These are phyloP conservation scores for Eupithecia inturbata DNA, from an alignment of 2,888 invertebrate genomes.

Conservation along the genomic window DNA sequence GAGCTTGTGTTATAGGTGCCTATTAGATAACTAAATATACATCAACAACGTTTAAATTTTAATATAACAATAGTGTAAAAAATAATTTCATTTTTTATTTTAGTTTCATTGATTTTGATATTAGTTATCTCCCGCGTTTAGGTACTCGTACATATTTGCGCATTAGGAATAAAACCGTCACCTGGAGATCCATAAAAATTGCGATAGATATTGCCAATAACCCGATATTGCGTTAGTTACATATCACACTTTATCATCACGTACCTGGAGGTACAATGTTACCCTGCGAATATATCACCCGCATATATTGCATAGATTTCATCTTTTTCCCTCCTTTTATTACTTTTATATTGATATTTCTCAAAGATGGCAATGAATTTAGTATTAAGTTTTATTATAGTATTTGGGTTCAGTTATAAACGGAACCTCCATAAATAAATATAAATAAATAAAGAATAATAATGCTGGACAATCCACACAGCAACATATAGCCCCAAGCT, in stretches of 20 bases:
- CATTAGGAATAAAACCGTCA: constrained; percentile 45
- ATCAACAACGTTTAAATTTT: neutral
- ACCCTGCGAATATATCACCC: constrained; percentile 41
- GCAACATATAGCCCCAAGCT: too few relatives aligned
- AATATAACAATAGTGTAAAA: neutral
- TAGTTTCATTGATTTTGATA: neutral
- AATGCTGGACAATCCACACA: too few relatives aligned
- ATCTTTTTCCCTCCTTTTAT: constrained; percentile 35
- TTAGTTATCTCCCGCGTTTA: neutral
- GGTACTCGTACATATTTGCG: neutral
- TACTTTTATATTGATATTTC: constrained; percentile 21
- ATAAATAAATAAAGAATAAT: too few relatives aligned
- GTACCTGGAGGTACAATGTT: constrained; percentile 33
- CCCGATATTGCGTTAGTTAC: constrained; percentile 45
- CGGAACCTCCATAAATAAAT: neutral
- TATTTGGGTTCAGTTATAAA: neutral
- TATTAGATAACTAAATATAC: neutral
- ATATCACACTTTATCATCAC: constrained; percentile 45
- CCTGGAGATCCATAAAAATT: constrained; percentile 53
- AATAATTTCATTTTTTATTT: too few relatives aligned
- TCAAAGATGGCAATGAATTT: neutral
- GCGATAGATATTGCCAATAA: constrained; percentile 51
- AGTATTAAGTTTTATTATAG: neutral
- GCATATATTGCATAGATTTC: constrained; percentile 39
- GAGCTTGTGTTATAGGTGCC: neutral